These are phyloP conservation scores for Morone chrysops DNA, from an alignment of 2,113 vertebrate species.

Conservation along the genomic window DNA sequence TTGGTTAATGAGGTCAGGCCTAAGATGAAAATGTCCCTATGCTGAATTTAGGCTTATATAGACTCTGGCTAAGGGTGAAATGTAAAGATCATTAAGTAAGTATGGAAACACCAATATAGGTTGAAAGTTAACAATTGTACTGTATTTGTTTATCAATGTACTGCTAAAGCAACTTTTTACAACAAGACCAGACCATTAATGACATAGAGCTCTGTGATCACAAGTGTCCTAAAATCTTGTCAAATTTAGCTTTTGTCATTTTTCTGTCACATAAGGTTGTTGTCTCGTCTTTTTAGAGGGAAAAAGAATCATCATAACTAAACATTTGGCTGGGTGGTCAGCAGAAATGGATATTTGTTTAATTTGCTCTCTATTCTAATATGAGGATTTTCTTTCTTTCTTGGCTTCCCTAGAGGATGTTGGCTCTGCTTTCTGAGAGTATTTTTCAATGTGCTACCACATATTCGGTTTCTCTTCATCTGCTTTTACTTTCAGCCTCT, in stretches of 20 bases:
- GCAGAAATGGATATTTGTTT: background rate
- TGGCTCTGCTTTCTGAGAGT: constrained; percentile 15
- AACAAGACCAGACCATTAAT: constrained; percentile 12
- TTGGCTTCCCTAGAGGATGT: background rate
- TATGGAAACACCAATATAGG: background rate
- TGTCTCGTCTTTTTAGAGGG: constrained; percentile 26
- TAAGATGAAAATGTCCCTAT: constrained; percentile 1
- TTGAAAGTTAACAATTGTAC: background rate
- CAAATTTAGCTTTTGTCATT: constrained; percentile 59
- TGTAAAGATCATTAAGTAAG: constrained; percentile 2
- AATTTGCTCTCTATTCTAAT: constrained; percentile 15
- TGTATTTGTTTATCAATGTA: background rate
- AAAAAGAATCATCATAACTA: constrained; percentile 9
- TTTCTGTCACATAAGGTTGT: constrained; percentile 46
- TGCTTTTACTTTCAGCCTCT: constrained; percentile 45
- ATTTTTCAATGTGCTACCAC: constrained; percentile 28
- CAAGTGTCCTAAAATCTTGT: constrained; percentile 29
- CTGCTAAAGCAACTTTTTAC: background rate
- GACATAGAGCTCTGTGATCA: background rate
- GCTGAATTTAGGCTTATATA: background rate
- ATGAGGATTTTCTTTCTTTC: constrained; percentile 19
- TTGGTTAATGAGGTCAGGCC: constrained; percentile 17
- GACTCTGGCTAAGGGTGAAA: background rate
- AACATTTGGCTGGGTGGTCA: constrained; percentile 3
- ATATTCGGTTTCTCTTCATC: constrained; percentile 34